These are phyloP conservation scores for Delia radicum DNA, from an alignment of 1,140 invertebrate genomes.

Conservation along the genomic window DNA sequence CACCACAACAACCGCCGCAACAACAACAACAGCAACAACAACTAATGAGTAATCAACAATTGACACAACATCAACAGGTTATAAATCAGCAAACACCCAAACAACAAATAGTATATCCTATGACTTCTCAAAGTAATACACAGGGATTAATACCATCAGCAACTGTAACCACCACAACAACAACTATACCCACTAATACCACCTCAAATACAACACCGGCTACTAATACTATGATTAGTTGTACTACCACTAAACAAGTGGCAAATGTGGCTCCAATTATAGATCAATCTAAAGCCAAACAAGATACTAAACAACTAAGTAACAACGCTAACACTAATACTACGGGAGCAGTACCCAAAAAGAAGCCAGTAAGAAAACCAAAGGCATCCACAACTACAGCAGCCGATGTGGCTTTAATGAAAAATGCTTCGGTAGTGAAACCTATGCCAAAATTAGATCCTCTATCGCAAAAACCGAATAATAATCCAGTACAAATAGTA, in stretches of 20 bases:
- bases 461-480: conserved; percentile 50
- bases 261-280: conserved; percentile 54
- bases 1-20: conserved; percentile 28
- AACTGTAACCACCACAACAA: conserved; percentile 35
- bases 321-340: conserved; percentile 23
- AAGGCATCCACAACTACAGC: conserved; percentile 46
- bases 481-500: conserved; percentile 52
- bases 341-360: conserved; percentile 43
- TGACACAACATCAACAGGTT: not conserved
- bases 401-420: conserved; percentile 40
- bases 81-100: conserved; percentile 43
- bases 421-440: conserved; percentile 51
- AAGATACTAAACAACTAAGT: conserved; percentile 34
- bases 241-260: conserved; percentile 49
- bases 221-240: conserved; percentile 37
- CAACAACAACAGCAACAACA: conserved; percentile 11
- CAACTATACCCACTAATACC: conserved; percentile 36
- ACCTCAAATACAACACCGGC: conserved; percentile 31
- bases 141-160: conserved; percentile 32
- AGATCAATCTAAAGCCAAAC: conserved; percentile 48
- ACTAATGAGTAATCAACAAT: not conserved
- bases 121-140: not conserved
- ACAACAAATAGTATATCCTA: conserved; percentile 50
- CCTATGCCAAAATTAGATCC: conserved; percentile 51
- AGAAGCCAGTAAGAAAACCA: conserved; percentile 50